These are phyloP conservation scores for Homarus americanus DNA, from an alignment of 1,140 invertebrate species.

Conservation along the genomic window DNA sequence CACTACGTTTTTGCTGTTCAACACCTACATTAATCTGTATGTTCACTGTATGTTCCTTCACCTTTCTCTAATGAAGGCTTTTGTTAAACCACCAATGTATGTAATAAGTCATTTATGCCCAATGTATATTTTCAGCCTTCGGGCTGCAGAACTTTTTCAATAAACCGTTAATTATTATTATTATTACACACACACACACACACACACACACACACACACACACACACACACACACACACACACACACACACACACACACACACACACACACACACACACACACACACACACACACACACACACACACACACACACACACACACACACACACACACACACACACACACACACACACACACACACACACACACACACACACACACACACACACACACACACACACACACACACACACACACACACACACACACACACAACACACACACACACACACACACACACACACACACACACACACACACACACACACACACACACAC, in stretches of 20 bases:
- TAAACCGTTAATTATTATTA: too few relatives aligned
- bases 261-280: conserved; percentile 22
- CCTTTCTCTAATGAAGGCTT: too few relatives aligned
- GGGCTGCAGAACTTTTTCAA: too few relatives aligned
- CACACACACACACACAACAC: background rate
- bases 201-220: conserved; percentile 45
- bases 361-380: background rate
- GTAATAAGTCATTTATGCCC: too few relatives aligned
- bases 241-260: conserved; percentile 37
- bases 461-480: background rate
- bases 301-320: conserved; percentile 6
- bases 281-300: conserved; percentile 5
- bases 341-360: background rate
- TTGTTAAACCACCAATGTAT: too few relatives aligned
- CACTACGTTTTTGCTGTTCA: too few relatives aligned
- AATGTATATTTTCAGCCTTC: too few relatives aligned
- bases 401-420: background rate
- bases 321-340: background rate
- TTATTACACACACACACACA: conserved; percentile 31
- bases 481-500: background rate
- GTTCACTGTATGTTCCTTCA: too few relatives aligned
- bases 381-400: background rate
- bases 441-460: background rate
- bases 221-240: conserved; percentile 45
- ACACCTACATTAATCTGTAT: too few relatives aligned